Evolutionary conservation across 2,113 vertebrate species (phyloP).

Genomic region (Ophthalmolycus amberensis): DNA sequence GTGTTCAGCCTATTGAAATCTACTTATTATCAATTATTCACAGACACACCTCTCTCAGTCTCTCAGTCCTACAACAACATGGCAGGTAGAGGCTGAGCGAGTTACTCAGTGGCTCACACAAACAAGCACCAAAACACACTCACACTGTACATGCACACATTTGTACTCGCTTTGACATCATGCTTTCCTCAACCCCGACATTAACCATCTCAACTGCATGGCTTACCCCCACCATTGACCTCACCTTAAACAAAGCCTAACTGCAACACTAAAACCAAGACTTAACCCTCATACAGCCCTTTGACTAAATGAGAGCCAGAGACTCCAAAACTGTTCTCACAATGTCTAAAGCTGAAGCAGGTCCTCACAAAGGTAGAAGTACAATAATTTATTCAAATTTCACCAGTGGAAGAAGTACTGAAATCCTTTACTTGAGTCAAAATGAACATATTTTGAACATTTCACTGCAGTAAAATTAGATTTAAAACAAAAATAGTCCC

Average conservation of each 20-base stretch:
- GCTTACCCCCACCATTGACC: background rate
- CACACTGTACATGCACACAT: background rate
- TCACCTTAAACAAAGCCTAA: background rate
- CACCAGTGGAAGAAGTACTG: background rate
- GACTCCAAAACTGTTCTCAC: background rate
- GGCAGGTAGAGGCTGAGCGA: constrained; percentile 48
- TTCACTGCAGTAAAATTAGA: background rate
- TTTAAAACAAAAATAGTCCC: background rate
- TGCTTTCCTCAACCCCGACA: background rate
- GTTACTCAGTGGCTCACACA: constrained; percentile 24
- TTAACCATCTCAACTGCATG: background rate
- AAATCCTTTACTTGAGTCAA: background rate
- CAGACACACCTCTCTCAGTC: constrained; percentile 47
- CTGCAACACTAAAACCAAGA: background rate
- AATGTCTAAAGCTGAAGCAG: background rate
- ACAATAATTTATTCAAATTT: background rate
- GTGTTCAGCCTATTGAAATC: constrained; percentile 83
- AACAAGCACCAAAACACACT: constrained; percentile 44
- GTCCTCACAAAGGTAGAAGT: background rate
- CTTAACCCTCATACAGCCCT: background rate
- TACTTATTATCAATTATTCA: constrained; percentile 86
- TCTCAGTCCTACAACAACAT: constrained; percentile 7
- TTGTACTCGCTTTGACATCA: background rate
- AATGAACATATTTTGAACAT: no score
- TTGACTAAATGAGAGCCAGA: background rate